A percentile compares a stretch with the other conserved stretches of the same genome.
Evolutionary conservation across 2,113 vertebrate species (phyloP).

Genomic region (Choloepus hoffmanni): DNA sequence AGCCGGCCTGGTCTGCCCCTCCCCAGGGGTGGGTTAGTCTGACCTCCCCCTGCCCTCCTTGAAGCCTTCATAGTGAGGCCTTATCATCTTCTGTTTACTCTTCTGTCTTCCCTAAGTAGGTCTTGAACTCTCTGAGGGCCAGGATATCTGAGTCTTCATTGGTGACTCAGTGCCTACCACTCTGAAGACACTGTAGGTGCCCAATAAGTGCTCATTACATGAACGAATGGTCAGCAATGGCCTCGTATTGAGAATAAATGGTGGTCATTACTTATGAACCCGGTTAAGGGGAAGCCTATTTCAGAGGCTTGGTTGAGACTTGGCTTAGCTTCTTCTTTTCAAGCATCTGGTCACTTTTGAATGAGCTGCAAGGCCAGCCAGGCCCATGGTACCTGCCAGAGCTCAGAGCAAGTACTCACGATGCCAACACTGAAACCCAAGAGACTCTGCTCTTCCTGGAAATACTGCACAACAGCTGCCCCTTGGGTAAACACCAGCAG

Average conservation of each 20-base stretch:
- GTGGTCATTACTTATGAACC: neutral
- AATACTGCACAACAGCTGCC: conserved; percentile 80
- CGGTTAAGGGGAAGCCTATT: neutral
- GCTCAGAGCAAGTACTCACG: conserved; percentile 62
- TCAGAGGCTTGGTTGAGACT: neutral
- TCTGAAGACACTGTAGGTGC: neutral
- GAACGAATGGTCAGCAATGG: neutral
- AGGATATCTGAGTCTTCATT: neutral
- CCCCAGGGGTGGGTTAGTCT: too few relatives aligned
- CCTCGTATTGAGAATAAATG: neutral
- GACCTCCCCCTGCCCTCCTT: too few relatives aligned
- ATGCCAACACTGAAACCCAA: conserved; percentile 79
- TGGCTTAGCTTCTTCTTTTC: conserved; percentile 59
- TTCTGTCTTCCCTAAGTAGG: neutral
- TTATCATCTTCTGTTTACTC: neutral
- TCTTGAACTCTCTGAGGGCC: neutral
- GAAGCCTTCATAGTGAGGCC: neutral
- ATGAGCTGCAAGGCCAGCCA: conserved; percentile 70
- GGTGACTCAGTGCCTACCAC: neutral
- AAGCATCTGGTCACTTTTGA: conserved; percentile 75
- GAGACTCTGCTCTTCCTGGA: conserved; percentile 77
- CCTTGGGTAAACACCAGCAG: conserved; percentile 77
- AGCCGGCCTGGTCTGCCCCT: neutral
- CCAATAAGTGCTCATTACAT: neutral
- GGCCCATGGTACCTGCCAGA: conserved; percentile 70